These are phyloP conservation scores for Amniataba percoides DNA, from an alignment of 2,797 vertebrate species.

Conservation along the genomic window DNA sequence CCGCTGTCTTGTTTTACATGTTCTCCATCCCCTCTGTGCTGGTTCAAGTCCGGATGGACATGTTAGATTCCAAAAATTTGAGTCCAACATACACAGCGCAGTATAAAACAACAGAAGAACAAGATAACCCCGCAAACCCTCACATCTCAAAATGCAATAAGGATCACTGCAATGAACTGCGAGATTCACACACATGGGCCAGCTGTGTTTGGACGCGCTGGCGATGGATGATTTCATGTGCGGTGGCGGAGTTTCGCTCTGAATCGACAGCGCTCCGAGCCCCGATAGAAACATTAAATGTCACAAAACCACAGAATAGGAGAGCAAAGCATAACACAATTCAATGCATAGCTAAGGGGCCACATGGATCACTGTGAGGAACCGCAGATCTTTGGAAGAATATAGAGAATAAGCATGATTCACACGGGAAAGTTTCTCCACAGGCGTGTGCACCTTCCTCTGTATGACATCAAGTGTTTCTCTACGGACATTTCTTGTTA, in stretches of 20 bases:
- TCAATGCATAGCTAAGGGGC: constrained; percentile 1
- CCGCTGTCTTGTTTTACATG: constrained; percentile 39
- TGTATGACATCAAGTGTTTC: background rate
- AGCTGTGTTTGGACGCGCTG: constrained; percentile 35
- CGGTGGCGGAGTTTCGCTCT: constrained; percentile 10
- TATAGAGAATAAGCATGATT: background rate
- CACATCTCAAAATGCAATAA: constrained; percentile 12
- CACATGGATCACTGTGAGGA: constrained; percentile 25
- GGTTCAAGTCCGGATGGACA: constrained; percentile 41
- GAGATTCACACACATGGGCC: constrained; percentile 1
- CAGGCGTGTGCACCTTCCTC: background rate
- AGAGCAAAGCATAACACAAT: constrained; percentile 9
- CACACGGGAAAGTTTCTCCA: constrained; percentile 3
- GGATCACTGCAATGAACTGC: constrained; percentile 9
- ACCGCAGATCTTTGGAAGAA: constrained; percentile 36
- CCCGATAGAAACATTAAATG: constrained; percentile 34
- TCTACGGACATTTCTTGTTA: background rate
- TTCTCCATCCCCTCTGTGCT: constrained; percentile 12
- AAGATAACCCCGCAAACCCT: constrained; percentile 30
- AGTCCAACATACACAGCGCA: constrained; percentile 35
- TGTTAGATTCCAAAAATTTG: constrained; percentile 24
- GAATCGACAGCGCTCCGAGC: background rate
- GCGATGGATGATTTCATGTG: constrained; percentile 7
- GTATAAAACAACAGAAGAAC: constrained; percentile 25
- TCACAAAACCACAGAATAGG: constrained; percentile 44